Conservation (phyloP, 2,797 vertebrate species). For the Epinephelus awoara region DNA sequence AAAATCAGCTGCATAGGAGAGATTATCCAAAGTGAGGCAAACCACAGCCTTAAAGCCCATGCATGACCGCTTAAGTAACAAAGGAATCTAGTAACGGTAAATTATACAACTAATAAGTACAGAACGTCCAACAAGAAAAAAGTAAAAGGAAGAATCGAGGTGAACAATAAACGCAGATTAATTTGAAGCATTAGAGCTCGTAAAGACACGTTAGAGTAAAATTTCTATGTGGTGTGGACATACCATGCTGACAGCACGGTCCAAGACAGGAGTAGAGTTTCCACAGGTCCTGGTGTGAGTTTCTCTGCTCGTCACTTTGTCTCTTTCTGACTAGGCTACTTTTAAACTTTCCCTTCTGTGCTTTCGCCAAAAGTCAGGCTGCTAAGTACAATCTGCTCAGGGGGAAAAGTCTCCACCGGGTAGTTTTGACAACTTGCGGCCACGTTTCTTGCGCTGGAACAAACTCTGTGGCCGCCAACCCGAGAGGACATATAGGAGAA, state of each 20-base stretch:
- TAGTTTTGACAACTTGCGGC: constrained; percentile 10
- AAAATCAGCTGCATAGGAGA: constrained; percentile 19
- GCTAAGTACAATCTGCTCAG: rapidly evolving
- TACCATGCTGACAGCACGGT: constrained; percentile 73
- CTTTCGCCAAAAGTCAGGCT: not conserved
- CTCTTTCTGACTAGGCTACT: not conserved
- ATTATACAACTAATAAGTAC: not conserved
- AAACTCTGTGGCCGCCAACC: constrained; percentile 15
- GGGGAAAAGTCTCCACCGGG: not conserved
- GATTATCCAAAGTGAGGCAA: constrained; percentile 23
- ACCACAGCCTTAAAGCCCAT: constrained; percentile 14
- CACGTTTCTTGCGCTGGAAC: constrained; percentile 42
- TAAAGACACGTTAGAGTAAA: not conserved
- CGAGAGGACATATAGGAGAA: constrained; percentile 46
- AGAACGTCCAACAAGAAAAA: not conserved
- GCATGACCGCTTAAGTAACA: constrained; percentile 19
- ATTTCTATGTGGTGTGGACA: constrained; percentile 49
- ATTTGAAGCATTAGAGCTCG: not conserved
- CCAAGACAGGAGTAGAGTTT: constrained; percentile 54
- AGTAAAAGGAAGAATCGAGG: not conserved
- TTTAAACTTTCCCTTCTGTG: not conserved
- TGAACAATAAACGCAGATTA: not conserved
- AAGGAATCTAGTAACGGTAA: not conserved
- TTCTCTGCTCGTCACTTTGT: constrained; percentile 29
- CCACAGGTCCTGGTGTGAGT: constrained; percentile 42